Percentiles rank a stretch among this genome's conserved stretches.
Evolutionary conservation across 2,113 vertebrate species (phyloP).

Genomic region (Gymnogyps californianus): DNA sequence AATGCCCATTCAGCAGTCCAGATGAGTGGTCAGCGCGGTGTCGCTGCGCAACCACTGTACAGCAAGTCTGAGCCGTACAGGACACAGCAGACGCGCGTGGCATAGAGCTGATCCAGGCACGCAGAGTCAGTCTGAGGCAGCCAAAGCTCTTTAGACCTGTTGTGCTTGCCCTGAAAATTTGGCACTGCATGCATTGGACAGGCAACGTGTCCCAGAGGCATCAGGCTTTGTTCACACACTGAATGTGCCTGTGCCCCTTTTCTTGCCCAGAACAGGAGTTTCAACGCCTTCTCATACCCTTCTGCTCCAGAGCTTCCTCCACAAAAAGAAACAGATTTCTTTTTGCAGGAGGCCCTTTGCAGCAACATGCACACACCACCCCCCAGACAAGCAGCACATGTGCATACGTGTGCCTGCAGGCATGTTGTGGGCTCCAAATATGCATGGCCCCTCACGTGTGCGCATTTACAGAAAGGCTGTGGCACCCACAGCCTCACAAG

Average conservation of each 20-base stretch:
- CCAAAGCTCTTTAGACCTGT: not conserved
- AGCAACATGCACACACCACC: no score
- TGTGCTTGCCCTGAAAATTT: not conserved
- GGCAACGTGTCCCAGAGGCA: rapidly evolving
- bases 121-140: not conserved
- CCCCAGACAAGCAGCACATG: not conserved
- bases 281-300: rapidly evolving
- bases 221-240: not conserved
- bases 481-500: not conserved
- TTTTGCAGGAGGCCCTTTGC: not conserved
- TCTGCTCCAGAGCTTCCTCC: not conserved
- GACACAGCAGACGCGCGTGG: rapidly evolving
- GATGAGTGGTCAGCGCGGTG: no score
- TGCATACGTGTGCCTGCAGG: not conserved
- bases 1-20: not conserved
- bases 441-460: rapidly evolving
- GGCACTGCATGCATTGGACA: rapidly evolving
- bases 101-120: not conserved
- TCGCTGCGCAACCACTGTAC: not conserved
- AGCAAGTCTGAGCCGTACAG: not conserved
- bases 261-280: not conserved
- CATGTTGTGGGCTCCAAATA: not conserved
- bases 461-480: rapidly evolving
- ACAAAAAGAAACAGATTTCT: not conserved
- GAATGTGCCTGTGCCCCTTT: rapidly evolving